Conservation (phyloP, 2,797 vertebrate genomes). For the Monodelphis domestica region DNA sequence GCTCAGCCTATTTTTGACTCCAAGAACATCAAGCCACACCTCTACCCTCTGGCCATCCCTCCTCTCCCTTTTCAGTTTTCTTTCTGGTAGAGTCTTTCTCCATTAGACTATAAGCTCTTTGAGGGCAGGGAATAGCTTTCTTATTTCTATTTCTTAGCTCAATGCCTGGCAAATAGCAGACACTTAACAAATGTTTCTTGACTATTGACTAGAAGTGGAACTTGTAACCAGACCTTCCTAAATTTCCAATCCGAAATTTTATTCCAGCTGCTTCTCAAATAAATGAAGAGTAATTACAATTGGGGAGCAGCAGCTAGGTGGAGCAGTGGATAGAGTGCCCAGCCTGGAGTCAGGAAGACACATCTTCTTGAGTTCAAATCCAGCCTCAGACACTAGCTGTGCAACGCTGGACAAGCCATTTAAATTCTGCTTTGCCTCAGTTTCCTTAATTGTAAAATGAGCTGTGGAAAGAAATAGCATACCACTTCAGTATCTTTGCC, state of each 20-base stretch:
- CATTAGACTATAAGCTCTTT: background rate
- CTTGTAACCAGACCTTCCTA: background rate
- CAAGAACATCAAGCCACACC: background rate
- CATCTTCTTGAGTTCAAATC: background rate
- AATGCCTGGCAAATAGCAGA: background rate
- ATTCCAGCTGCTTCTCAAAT: background rate
- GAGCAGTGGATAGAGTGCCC: background rate
- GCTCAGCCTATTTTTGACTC: too few species aligned
- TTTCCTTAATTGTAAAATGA: background rate
- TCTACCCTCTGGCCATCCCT: background rate
- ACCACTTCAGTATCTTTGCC: background rate
- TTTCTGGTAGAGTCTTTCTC: background rate
- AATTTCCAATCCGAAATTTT: background rate
- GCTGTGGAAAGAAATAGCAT: background rate
- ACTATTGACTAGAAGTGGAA: background rate
- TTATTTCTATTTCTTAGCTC: background rate
- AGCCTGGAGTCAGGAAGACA: background rate
- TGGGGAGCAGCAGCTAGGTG: background rate
- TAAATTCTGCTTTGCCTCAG: background rate
- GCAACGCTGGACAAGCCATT: background rate
- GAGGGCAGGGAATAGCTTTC: background rate
- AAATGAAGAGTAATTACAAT: conserved; percentile 74
- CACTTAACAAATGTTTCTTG: background rate
- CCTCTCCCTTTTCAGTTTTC: background rate
- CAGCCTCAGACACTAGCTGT: background rate